Evolutionary conservation across 2,113 vertebrate genomes (phyloP).

Genomic region (Chaenogobius annularis): DNA sequence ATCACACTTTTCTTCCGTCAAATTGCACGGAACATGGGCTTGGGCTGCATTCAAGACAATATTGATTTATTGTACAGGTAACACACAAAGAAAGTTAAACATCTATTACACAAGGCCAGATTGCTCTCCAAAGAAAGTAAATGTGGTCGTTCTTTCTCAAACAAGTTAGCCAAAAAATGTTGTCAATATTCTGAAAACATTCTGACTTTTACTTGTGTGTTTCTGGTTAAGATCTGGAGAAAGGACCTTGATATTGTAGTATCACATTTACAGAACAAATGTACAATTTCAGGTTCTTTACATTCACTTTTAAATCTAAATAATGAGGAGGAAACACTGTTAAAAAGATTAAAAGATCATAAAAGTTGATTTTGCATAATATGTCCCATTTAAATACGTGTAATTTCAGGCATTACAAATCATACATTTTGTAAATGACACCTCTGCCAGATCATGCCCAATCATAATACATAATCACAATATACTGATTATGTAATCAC

Average conservation of each 20-base stretch:
- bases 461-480: constrained; percentile 20
- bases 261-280: no score
- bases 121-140: constrained; percentile 4
- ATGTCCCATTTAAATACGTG: no score
- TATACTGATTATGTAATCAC: constrained; percentile 31
- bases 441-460: not conserved
- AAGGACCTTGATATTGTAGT: not conserved
- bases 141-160: not conserved
- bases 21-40: not conserved
- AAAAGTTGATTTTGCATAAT: no score
- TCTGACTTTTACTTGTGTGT: not conserved
- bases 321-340: no score
- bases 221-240: not conserved
- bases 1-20: constrained; percentile 19
- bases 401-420: not conserved
- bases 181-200: not conserved
- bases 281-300: no score
- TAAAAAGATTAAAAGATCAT: no score
- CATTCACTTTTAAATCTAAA: no score
- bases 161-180: not conserved
- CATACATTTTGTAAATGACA: not conserved
- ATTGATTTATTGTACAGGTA: constrained; percentile 8
- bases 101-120: constrained; percentile 22
- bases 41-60: not conserved
- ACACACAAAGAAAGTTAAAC: not conserved